Conservation (phyloP, 2,888 invertebrate genomes). For the Cataglyphis livida region DNA sequence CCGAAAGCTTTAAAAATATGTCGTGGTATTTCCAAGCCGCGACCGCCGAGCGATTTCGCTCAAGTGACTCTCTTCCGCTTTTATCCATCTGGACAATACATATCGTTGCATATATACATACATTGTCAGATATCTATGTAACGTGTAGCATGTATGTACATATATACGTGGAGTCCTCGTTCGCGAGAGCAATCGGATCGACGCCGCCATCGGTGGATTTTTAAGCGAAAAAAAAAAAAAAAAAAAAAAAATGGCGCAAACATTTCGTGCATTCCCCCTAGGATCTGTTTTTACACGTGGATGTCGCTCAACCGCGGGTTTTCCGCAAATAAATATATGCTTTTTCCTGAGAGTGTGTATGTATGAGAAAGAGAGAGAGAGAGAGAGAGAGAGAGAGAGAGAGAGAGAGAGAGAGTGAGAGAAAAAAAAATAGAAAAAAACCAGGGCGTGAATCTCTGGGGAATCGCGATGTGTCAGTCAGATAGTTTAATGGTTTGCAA, state of each 20-base stretch:
- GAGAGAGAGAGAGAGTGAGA: not conserved
- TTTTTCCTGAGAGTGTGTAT: not conserved
- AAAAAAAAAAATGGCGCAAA: slow-evolving; percentile 17
- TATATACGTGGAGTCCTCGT: not conserved
- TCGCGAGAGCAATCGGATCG: slow-evolving; percentile 3
- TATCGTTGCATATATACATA: not conserved
- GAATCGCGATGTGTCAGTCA: slow-evolving; percentile 2
- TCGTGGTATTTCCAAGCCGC: not conserved
- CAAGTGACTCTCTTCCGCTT: slow-evolving; percentile 19
- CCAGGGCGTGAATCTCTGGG: not conserved
- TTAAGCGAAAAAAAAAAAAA: slow-evolving; percentile 1
- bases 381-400: not conserved
- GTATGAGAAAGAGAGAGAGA: not conserved
- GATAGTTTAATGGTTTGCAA: slow-evolving; percentile 1
- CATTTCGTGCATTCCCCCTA: not conserved
- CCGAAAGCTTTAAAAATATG: slow-evolving; percentile 8
- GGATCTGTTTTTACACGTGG: not conserved
- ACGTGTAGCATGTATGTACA: not conserved
- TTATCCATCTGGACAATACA: slow-evolving; percentile 22
- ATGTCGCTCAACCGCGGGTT: not conserved
- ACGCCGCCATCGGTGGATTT: slow-evolving; percentile 1
- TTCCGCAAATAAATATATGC: not conserved
- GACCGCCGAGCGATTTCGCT: slow-evolving; percentile 12
- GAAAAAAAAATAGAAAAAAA: not conserved
- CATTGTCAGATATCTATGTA: not conserved